These are phyloP conservation scores for Lophochroa leadbeateri DNA, from an alignment of 2,113 vertebrate genomes.

Conservation along the genomic window DNA sequence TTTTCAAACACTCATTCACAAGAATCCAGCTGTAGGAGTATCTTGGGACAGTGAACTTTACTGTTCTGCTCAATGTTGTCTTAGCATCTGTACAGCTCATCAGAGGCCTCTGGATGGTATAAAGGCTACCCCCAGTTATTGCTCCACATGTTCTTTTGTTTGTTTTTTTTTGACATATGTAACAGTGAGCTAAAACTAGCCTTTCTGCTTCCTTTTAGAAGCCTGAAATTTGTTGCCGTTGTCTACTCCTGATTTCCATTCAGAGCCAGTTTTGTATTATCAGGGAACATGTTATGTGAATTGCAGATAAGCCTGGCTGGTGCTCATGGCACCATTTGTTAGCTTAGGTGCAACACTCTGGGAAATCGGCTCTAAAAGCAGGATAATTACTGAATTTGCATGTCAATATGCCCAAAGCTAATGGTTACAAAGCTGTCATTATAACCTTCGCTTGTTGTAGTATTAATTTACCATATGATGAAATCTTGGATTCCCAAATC, in stretches of 20 bases:
- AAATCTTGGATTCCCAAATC: neutral
- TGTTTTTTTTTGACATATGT: neutral
- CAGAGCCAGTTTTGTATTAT: neutral
- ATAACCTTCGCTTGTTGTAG: neutral
- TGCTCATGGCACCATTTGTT: neutral
- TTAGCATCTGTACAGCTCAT: neutral
- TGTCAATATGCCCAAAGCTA: neutral
- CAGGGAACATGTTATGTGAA: neutral
- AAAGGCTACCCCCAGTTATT: neutral
- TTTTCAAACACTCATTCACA: neutral
- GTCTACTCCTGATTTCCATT: neutral
- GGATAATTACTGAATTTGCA: neutral
- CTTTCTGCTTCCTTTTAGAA: conserved; percentile 7
- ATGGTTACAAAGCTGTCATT: neutral
- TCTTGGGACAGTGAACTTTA: neutral
- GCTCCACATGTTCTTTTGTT: neutral
- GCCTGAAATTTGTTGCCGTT: neutral
- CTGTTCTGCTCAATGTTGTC: neutral
- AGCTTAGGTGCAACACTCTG: neutral
- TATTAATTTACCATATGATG: neutral
- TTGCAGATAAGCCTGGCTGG: neutral
- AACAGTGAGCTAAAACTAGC: neutral
- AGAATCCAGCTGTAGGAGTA: neutral
- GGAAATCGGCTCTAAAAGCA: neutral
- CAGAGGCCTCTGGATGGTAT: neutral